phyloP scores from a whole-genome alignment of 2,797 vertebrate genomes.

The Tapirus indicus region DNA sequence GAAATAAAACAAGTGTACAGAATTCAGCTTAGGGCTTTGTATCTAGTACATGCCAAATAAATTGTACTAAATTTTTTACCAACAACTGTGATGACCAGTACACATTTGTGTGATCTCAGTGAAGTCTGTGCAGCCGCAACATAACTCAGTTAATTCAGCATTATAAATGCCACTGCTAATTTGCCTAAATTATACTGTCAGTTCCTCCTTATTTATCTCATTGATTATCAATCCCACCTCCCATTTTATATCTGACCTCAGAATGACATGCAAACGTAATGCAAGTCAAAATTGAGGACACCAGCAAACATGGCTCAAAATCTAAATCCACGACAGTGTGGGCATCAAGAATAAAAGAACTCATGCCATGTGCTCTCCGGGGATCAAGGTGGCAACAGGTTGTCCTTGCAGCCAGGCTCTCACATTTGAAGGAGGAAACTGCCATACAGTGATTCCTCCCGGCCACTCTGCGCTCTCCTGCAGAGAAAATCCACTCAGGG shows the following conservation, averaged over 20 bases:
- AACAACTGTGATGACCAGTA: neutral
- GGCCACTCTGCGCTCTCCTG: neutral
- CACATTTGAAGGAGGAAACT: neutral
- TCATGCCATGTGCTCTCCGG: neutral
- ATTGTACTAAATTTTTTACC: neutral
- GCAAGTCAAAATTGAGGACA: neutral
- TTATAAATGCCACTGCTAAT: neutral
- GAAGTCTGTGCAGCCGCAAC: neutral
- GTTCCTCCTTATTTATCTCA: neutral
- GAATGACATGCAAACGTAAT: neutral
- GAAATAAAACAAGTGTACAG: neutral
- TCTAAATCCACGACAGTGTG: neutral
- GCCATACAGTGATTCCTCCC: neutral
- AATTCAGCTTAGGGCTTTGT: neutral
- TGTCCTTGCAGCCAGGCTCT: neutral
- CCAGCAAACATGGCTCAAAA: neutral
- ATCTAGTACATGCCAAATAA: neutral
- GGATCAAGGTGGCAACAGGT: neutral
- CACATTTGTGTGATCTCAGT: neutral
- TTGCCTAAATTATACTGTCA: neutral
- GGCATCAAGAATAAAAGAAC: neutral
- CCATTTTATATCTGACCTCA: slow-evolving; percentile 14
- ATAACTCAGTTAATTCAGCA: neutral
- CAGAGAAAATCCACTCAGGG: slow-evolving; percentile 60
- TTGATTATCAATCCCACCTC: neutral